Evolutionary conservation across 2,113 vertebrate genomes (phyloP), one percentile per base, ranked within the genome.

Genomic region (Phrynosoma platyrhinos): DNA sequence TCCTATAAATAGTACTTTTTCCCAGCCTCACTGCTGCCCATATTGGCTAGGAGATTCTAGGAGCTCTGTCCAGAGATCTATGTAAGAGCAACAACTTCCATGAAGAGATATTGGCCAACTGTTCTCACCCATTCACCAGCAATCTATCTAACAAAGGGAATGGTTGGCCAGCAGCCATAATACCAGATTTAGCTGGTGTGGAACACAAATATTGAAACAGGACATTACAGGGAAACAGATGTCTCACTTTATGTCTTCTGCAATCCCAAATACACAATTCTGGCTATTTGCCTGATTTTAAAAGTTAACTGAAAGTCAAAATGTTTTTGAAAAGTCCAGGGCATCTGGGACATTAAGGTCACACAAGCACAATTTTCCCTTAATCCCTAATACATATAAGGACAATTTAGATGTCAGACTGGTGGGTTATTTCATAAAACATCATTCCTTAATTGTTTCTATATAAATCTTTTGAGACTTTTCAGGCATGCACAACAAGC

Each of bases 211-310:
- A 69, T 79, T 89, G 32, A 78, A 87, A 92, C 47, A 47, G 47
- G 47, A 6, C 47, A 47, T 4, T 47, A 47, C 88, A 94, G 83
- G 74, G 55, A 91, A 25, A 81, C 87, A 77, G 79, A 72, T 77
- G 86, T 3, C 2, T 79, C 69, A 62, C 79, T 47, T 76, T 84
- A 55, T 55, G 68, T 83, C 14, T 90, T 92, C 87, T 92, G 89
- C 75, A 75, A 83, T 91, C 88, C 84, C 87, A 94, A 18, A 25
- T 78, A 47, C 76, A 89, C 91, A 47, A 81, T 66, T 90, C 32
- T n/a, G 18, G 88, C 90, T 87, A 91, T 32, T 53, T 23, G 16
- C 25, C 36, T 87, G 32, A 53, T 42, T 78, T 62, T 84, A 36
- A n/a, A 30, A 90, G 9, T 79, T 75, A 40, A 7, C 27, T 81